These are phyloP conservation scores for Zygogramma bicolorata DNA, from an alignment of 2,888 invertebrate species.

Conservation along the genomic window DNA sequence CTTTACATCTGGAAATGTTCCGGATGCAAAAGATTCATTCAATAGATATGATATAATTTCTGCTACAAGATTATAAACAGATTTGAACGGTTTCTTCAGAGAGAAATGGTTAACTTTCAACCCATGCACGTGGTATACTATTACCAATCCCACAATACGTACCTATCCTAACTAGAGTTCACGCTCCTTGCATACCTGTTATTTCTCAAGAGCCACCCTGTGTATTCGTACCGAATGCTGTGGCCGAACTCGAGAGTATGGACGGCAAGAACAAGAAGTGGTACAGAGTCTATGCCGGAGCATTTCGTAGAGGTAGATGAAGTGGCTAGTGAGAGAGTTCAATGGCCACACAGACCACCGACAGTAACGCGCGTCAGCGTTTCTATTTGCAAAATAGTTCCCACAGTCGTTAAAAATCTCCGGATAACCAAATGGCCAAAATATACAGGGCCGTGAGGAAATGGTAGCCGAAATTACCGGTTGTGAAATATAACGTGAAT, in stretches of 20 bases:
- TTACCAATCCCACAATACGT: too few relatives aligned
- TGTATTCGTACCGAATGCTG: neutral
- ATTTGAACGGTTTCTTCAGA: too few relatives aligned
- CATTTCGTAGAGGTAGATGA: conserved; percentile 45
- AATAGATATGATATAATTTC: too few relatives aligned
- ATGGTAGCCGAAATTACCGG: neutral
- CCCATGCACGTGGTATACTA: too few relatives aligned
- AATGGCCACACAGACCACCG: conserved; percentile 49
- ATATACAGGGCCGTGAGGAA: neutral
- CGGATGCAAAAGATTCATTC: too few relatives aligned
- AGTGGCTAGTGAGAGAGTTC: conserved; percentile 51
- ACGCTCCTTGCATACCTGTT: neutral
- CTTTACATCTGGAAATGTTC: too few relatives aligned
- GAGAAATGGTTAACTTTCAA: too few relatives aligned
- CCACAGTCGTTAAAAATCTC: neutral
- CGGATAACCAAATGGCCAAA: neutral
- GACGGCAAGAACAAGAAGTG: neutral
- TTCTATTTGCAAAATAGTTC: conserved; percentile 32
- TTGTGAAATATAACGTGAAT: neutral
- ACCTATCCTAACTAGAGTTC: too few relatives aligned
- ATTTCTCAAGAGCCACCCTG: neutral
- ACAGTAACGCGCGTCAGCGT: conserved; percentile 33
- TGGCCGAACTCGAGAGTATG: neutral
- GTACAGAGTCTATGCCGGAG: neutral
- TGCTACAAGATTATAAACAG: too few relatives aligned